Evolutionary conservation across 2,113 vertebrate species (phyloP).

Genomic region (Sisor rabdophorus): DNA sequence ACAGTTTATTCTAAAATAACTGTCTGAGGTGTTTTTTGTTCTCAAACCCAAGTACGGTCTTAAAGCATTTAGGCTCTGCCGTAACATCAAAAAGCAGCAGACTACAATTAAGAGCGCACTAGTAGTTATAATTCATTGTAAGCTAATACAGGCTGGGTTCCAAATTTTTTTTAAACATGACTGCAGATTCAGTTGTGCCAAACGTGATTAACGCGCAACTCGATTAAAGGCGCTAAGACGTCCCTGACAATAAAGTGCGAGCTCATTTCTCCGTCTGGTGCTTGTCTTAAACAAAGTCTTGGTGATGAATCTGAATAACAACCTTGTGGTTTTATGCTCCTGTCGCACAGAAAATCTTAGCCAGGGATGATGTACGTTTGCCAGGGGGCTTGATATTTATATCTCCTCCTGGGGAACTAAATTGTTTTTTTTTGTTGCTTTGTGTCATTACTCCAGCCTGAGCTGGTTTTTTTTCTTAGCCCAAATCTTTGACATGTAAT

Average conservation of each 20-base stretch:
- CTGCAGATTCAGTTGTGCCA: neutral
- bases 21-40: neutral
- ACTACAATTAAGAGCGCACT: neutral
- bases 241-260: slow-evolving; percentile 3
- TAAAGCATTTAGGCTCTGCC: neutral
- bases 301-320: slow-evolving; percentile 25
- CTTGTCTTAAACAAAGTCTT: slow-evolving; percentile 6
- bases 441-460: slow-evolving; percentile 33
- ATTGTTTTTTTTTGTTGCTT: slow-evolving; percentile 38
- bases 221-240: neutral
- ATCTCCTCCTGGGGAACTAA: slow-evolving; percentile 21
- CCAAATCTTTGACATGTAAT: slow-evolving; percentile 39
- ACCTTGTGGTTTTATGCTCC: slow-evolving; percentile 24
- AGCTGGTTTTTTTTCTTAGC: slow-evolving; percentile 3
- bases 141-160: neutral
- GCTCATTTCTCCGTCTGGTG: slow-evolving; percentile 23
- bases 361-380: slow-evolving; percentile 6
- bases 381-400: slow-evolving; percentile 30
- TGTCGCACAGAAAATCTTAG: slow-evolving; percentile 7
- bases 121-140: neutral
- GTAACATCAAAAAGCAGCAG: neutral
- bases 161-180: neutral
- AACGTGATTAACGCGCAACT: neutral
- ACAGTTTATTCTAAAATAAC: neutral
- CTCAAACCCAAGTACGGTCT: neutral